phyloP scores from a whole-genome alignment of 2,113 vertebrate species.

The Trematomus loennbergii region DNA sequence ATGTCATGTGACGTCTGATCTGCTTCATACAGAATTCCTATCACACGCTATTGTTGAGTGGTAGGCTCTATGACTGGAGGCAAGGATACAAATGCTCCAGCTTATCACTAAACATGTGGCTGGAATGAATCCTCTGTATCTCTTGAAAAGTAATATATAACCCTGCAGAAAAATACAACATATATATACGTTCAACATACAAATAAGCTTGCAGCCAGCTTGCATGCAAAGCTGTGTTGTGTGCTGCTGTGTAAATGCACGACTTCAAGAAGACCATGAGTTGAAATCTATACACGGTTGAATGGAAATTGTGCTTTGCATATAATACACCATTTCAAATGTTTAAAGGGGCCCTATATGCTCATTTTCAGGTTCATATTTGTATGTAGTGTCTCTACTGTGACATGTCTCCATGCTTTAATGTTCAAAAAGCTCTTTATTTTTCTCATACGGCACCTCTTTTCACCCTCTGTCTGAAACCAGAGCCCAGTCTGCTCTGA shows the following conservation, averaged over 20 bases:
- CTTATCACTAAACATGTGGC: slow-evolving; percentile 61
- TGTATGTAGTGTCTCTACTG: no score
- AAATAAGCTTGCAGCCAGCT: slow-evolving; percentile 21
- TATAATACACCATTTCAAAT: not conserved
- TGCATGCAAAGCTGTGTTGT: not conserved
- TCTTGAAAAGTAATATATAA: slow-evolving; percentile 48
- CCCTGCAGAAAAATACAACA: slow-evolving; percentile 46
- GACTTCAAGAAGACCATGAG: not conserved
- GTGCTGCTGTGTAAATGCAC: not conserved
- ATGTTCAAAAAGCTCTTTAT: no score
- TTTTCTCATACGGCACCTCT: no score
- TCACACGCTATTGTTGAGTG: slow-evolving; percentile 35
- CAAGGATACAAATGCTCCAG: slow-evolving; percentile 58
- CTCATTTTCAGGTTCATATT: no score
- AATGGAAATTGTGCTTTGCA: not conserved
- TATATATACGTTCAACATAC: slow-evolving; percentile 15
- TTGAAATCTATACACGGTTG: not conserved
- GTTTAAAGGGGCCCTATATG: not conserved
- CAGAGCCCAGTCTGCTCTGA: no score
- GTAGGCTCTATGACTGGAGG: slow-evolving; percentile 58
- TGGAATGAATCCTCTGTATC: slow-evolving; percentile 60
- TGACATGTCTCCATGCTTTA: no score
- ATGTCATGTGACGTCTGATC: slow-evolving; percentile 55
- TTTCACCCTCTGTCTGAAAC: no score
- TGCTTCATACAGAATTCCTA: slow-evolving; percentile 58